Base-by-base conservation (phyloP, 1,140 invertebrate species). In the Carposina sasakii region DNA sequence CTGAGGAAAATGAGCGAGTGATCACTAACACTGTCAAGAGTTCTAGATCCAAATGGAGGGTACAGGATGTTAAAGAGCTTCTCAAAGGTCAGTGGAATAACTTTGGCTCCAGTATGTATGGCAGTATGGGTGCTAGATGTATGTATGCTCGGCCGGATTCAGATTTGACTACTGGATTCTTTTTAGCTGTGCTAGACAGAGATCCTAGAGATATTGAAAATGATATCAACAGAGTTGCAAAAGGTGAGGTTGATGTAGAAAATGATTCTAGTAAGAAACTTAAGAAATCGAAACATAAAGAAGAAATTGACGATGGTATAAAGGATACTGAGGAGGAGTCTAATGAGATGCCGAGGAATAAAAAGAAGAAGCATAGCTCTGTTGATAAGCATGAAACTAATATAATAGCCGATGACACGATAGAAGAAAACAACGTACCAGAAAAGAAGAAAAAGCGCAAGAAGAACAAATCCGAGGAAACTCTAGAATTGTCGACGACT, bases 1-100 rank as follows among this genome's bases (percentile, higher is more conserved):
- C 90, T 4, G 90, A 96, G 86, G 98, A 99, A 86, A 99, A 99
- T 75, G 98, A 99, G 85, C 81, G 91, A 59, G 96, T 98, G 0
- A 86, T 98, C 3, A 88, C 92, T 54, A 89, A 88, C 78, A 87
- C 88, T 31, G 85, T 88, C 8, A 82, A 67, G 40, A 85, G 75
- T 70, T 73, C 88, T 2, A 73, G 87, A 56, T 74, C 88, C 1
- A 81, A 89, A 33, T 94, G 91, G 70, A 88, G 87, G 57, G 75
- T 94, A 1, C 83, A 91, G 19, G 82, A 89, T 40, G 76, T 86
- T 8, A 89, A 87, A 55, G 82, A 90, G 46, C 64, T 89, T 1
- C 53, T 92, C 0, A 85, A 89, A 21, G 78, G 83, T 6, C 83
- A 89, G 41, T 94, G 92, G 92, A 85, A 85, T 34, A 91, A 91